Conservation (phyloP, 2,888 invertebrate genomes). For the Tromatobia lineatoria region DNA sequence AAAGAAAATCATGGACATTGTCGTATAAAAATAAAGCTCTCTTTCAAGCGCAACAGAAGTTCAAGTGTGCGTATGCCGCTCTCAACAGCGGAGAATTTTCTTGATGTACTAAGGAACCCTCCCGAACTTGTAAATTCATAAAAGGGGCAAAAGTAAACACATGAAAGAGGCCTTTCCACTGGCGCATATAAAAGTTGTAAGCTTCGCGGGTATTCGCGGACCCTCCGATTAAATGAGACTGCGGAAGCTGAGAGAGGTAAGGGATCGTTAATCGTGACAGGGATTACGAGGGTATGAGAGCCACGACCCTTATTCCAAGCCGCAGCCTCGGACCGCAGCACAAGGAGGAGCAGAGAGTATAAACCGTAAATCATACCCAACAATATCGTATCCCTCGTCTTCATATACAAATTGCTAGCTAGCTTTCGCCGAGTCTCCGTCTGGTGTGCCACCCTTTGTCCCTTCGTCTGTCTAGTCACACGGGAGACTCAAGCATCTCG, state of each 20-base stretch:
- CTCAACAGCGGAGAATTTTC: not conserved
- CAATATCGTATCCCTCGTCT: conserved; percentile 57
- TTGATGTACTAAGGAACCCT: not conserved
- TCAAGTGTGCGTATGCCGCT: not conserved
- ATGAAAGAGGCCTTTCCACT: not conserved
- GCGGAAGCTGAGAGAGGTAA: not conserved
- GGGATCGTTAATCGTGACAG: conserved; percentile 56
- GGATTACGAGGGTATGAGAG: conserved; percentile 42
- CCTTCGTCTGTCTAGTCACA: conserved; percentile 51
- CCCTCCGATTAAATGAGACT: conserved; percentile 44
- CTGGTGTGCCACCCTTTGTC: conserved; percentile 50
- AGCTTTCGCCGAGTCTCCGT: conserved; percentile 57
- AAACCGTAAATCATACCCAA: conserved; percentile 64
- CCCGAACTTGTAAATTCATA: not conserved
- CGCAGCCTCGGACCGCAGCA: conserved; percentile 27
- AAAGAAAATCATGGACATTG: not conserved
- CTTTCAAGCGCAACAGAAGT: not conserved
- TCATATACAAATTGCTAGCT: conserved; percentile 57
- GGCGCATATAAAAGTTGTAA: not conserved
- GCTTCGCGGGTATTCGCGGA: conserved; percentile 1
- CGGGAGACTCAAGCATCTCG: conserved; percentile 29
- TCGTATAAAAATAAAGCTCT: not conserved
- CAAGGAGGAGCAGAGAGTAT: conserved; percentile 22
- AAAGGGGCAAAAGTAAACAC: not conserved
- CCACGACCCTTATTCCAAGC: conserved; percentile 14